Evolutionary conservation across 2,888 invertebrate genomes (phyloP).

Genomic region (Ellobium chinense): DNA sequence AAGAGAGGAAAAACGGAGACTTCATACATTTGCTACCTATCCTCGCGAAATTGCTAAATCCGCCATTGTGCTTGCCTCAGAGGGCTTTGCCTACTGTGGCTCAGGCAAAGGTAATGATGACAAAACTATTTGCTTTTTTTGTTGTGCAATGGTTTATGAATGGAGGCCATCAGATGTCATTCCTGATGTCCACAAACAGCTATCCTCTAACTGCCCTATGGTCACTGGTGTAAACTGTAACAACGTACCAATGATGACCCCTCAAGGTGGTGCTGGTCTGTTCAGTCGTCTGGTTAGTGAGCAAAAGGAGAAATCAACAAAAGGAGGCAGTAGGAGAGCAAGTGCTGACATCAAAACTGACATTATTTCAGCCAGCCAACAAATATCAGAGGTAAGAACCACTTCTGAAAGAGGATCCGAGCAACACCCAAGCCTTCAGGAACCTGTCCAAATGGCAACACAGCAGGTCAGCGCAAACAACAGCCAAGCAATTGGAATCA

Average conservation of each 20-base stretch:
- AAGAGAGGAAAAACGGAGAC: conserved; percentile 35
- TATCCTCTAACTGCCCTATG: conserved; percentile 43
- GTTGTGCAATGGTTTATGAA: background rate
- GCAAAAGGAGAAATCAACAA: background rate
- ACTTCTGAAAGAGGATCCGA: background rate
- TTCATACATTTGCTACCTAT: conserved; percentile 31
- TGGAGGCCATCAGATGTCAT: conserved; percentile 30
- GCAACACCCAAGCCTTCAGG: too few species aligned
- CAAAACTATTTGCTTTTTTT: conserved; percentile 44
- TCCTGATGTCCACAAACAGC: conserved; percentile 9
- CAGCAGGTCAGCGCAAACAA: too few species aligned
- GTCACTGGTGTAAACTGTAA: conserved; percentile 33
- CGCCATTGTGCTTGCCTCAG: conserved; percentile 36
- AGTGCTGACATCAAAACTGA: background rate
- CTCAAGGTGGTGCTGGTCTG: background rate
- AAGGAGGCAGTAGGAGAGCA: background rate
- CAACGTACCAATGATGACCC: conserved; percentile 36
- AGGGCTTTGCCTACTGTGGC: conserved; percentile 41
- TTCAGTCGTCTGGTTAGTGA: background rate
- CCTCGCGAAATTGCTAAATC: conserved; percentile 33
- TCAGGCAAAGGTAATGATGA: conserved; percentile 27
- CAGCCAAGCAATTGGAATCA: too few species aligned
- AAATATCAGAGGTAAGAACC: too few species aligned
- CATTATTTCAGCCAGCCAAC: background rate
- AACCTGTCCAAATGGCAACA: too few species aligned